Percentiles rank a stretch among this genome's conserved stretches.
phyloP scores from a whole-genome alignment of 2,113 vertebrate genomes.

The Eurystomus gularis region DNA sequence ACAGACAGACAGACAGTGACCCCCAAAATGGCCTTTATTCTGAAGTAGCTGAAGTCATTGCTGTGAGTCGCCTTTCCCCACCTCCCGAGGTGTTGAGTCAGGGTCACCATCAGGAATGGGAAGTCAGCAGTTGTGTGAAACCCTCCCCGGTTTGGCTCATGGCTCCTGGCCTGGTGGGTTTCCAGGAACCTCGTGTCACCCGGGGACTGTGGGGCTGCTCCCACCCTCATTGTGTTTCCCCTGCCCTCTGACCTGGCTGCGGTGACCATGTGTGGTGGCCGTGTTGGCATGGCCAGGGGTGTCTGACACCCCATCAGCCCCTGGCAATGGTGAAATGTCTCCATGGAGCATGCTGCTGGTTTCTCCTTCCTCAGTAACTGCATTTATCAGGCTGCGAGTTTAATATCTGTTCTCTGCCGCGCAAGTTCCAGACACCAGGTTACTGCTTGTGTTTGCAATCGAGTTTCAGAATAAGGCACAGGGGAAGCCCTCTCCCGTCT shows the following conservation, averaged over 20 bases:
- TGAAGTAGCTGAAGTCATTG: neutral
- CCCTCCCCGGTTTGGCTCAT: neutral
- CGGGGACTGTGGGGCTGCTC: neutral
- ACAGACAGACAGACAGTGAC: neutral
- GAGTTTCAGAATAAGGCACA: neutral
- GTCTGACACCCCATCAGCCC: neutral
- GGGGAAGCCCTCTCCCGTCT: neutral
- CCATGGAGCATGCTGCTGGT: neutral
- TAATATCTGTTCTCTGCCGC: neutral
- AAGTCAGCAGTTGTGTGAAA: neutral
- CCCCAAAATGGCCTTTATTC: neutral
- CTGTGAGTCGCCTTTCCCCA: neutral
- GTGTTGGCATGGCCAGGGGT: fast-evolving
- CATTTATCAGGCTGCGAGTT: neutral
- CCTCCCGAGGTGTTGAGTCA: neutral
- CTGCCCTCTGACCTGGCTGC: neutral
- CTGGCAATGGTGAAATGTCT: neutral
- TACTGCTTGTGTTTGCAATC: neutral
- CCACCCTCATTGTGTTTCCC: neutral
- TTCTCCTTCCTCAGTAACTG: neutral
- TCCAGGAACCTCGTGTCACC: neutral
- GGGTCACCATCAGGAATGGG: neutral
- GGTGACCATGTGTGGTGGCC: fast-evolving
- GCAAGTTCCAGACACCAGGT: neutral
- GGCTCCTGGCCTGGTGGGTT: neutral